Base-by-base conservation (phyloP, 1,140 invertebrate genomes). In the Psilanteris sp. region DNA sequence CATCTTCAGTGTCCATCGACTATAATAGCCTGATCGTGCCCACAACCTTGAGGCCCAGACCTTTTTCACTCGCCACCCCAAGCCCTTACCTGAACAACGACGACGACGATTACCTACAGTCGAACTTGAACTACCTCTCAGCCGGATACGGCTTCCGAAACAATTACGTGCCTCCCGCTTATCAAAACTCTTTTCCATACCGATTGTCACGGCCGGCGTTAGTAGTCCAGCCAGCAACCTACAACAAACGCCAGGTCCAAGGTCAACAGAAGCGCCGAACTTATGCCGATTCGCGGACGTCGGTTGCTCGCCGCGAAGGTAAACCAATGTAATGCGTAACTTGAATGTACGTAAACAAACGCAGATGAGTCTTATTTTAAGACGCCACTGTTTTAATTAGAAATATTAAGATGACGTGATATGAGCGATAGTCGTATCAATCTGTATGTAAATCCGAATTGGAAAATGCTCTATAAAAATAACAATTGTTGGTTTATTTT, bases 61-160 rank as follows among this genome's bases (percentile, higher is more conserved):
- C 75, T 0, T 79, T 78, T 18, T 36, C 70, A 7, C 6, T 73
- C 0, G 59, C 62, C 11, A 76, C 71, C 3, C 32, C 74, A 7
- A 36, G 32, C 4, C 16, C 43, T 5, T 70, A 52, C 24, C 20
- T 48, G 1, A 27, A 32, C n/a, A n/a, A n/a, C 43, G 44, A 43
- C 34, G 73, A 61, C 36, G 59, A 61, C 34, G 48, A 64, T 18
- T 75, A 78, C 29, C 27, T 67, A 6, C 68, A 50, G 46, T 39
- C 72, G 9, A 75, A 67, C 39, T 36, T 71, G n/a, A 78, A 79
- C 66, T 78, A 81, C 75, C 77, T 77, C 57, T 70, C 70, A 6
- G 9, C 66, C 50, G 71, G 70, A 43, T 78, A 78, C 59, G 66
- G 52, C 31, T 68, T 24, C 34, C 76, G 76, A 32, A 76, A 39